Evolutionary conservation across 2,888 invertebrate species (phyloP).

Genomic region (Bembecia ichneumoniformis): DNA sequence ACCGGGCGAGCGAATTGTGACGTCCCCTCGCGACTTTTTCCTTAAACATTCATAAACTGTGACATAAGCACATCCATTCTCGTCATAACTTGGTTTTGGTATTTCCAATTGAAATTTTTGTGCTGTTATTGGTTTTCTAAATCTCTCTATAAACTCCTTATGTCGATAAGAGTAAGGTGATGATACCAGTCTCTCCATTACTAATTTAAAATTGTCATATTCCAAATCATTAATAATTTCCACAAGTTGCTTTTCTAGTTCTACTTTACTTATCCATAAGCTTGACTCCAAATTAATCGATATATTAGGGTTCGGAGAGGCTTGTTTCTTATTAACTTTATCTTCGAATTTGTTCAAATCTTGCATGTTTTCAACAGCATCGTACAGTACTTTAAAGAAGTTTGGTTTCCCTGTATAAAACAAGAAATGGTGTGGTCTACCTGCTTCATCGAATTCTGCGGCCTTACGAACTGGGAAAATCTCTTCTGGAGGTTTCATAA

Average conservation of each 20-base stretch:
- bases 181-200: constrained; percentile 79
- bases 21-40: constrained; percentile 81
- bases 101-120: constrained; percentile 74
- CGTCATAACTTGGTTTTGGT: constrained; percentile 78
- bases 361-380: constrained; percentile 79
- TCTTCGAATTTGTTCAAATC: constrained; percentile 80
- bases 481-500: constrained; percentile 91
- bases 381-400: constrained; percentile 87
- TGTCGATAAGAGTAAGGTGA: constrained; percentile 80
- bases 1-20: constrained; percentile 86
- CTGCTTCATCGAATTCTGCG: constrained; percentile 91
- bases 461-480: constrained; percentile 87
- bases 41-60: constrained; percentile 81
- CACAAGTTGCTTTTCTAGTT: constrained; percentile 75
- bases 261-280: constrained; percentile 76
- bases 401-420: constrained; percentile 94
- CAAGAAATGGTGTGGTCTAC: constrained; percentile 90
- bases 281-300: constrained; percentile 51
- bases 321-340: constrained; percentile 75
- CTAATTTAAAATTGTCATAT: constrained; percentile 79
- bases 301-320: constrained; percentile 72
- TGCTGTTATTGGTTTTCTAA: constrained; percentile 72
- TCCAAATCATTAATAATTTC: constrained; percentile 79
- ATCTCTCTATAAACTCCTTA: constrained; percentile 82
- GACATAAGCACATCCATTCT: constrained; percentile 79